Evolutionary conservation across 2,888 invertebrate genomes (phyloP).

Genomic region (Phaedon cochleariae): DNA sequence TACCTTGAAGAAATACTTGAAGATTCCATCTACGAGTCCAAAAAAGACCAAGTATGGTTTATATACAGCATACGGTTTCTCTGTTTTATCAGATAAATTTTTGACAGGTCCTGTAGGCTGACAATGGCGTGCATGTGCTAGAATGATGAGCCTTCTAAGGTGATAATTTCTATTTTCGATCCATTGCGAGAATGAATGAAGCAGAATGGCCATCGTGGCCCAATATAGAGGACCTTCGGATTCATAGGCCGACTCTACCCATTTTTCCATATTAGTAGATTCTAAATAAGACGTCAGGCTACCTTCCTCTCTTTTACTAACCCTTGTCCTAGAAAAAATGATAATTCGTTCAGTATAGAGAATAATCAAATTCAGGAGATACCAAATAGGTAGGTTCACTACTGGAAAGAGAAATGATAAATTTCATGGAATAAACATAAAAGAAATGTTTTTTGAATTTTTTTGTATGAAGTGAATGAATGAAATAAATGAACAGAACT

Average conservation of each 20-base stretch:
- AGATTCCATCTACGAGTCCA: constrained; percentile 85
- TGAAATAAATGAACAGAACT: no score
- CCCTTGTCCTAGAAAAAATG: constrained; percentile 71
- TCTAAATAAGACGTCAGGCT: constrained; percentile 78
- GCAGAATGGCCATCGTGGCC: constrained; percentile 79
- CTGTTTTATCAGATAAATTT: constrained; percentile 63
- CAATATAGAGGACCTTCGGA: constrained; percentile 94
- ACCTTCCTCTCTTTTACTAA: constrained; percentile 80
- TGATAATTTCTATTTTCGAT: constrained; percentile 73
- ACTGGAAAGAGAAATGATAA: no score
- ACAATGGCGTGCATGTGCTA: constrained; percentile 78
- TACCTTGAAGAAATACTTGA: constrained; percentile 87
- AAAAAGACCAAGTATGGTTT: constrained; percentile 88
- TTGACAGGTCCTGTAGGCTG: constrained; percentile 71
- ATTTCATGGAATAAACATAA: no score
- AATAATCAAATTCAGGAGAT: no score
- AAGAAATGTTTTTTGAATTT: no score
- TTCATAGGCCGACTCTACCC: constrained; percentile 86
- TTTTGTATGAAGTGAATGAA: no score
- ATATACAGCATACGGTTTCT: constrained; percentile 80
- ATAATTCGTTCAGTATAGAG: no score
- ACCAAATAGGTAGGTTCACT: no score
- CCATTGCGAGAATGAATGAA: constrained; percentile 85
- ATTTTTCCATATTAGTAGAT: constrained; percentile 68
- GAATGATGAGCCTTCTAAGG: constrained; percentile 78